Base-by-base conservation (phyloP, 2,113 vertebrate genomes). In the Poicephalus meyeri region DNA sequence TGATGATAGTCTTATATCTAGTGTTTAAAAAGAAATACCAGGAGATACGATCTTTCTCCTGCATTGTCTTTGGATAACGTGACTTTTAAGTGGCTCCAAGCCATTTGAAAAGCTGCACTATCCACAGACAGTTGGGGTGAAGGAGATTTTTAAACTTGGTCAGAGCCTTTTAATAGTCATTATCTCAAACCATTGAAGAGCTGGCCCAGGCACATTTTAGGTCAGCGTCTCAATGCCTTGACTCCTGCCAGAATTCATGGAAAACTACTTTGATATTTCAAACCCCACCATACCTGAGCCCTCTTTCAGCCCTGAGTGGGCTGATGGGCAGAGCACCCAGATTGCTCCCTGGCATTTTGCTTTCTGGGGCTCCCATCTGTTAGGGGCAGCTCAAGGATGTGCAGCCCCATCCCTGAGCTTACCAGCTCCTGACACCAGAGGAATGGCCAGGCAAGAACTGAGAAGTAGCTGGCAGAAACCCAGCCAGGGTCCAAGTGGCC, bases 401-500 rank as follows among this genome's bases (percentile, higher is more conserved):
- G 31, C 70, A 88, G 73, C n/a, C 52, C 20, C 46, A 37, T 28
- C 37, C 7, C 42, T 0, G 7, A 86, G 46, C 14, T 58, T 56
- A 49, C 52, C 68, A 72, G 58, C 52, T 64, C 33, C 53, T 16
- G 19, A 10, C 13, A 8, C 14, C 39, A 25, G 68, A 16, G 37
- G 14, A 58, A 71, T 1, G 3, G 35, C 15, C 39, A 46, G 61
- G 46, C 24, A 70, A 50, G 18, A 11, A 61, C 49, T 0, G 0
- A 50, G 29, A 8, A 58, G 5, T 1, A 71, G 37, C 6, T 58
- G 31, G 23, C 16, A 58, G 6, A 10, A 90, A 58, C 31, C 9
- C 56, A 47, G 25, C 3, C 46, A 37, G 13, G 9, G 6, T 10
- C 56, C 1, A 0, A 71, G 33, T 0, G 0, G 18, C 52, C 35